Base-by-base conservation (phyloP, 2,113 vertebrate genomes). In the Neolamprologus variostigma region DNA sequence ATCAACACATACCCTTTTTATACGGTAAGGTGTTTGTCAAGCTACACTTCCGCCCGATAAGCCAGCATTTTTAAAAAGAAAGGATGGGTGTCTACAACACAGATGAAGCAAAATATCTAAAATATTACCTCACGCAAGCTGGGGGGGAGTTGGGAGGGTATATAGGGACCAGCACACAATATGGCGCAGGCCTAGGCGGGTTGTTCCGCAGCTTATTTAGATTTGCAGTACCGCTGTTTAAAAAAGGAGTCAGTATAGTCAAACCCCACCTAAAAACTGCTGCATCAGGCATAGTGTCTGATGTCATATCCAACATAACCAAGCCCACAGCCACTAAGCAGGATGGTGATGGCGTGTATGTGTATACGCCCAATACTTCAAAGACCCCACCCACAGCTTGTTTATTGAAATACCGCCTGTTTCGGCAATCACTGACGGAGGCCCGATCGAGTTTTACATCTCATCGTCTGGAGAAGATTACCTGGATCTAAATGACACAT, bases 31-130 rank as follows among this genome's bases (percentile, higher is more conserved):
- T 55, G 54, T 1, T 55, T 55, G 21, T 26, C 12, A 5, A 55
- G 7, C 21, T 55, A 0, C 21, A 55, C 54, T 26, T 55, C 4
- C 0, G 6, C 0, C 53, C 1, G 0, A 7, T 55, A 55, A 4
- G 21, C 0, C 21, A 13, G 21, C 53, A 7, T 7, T 54, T 54
- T 23, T 23, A 51, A 54, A 54, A 53, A 5, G 4, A 13, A 23
- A 55, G 21, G 53, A 4, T 23, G 53, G 6, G 0, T 23, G 2
- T 23, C 6, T 55, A 55, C 11, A 55, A 55, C 53, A 55, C 53
- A 55, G 53, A 1, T 23, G n/a, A 54, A 23, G 2, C 11, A 23
- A 55, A 55, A 55, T 55, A 54, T 42, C 5, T 42, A 42, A 42
- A 45, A 14, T 45, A 45, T 45, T 45, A 45, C 42, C 42, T 45